Evolutionary conservation across 2,113 vertebrate species (phyloP).

Genomic region (Nyctibius bracteatus): DNA sequence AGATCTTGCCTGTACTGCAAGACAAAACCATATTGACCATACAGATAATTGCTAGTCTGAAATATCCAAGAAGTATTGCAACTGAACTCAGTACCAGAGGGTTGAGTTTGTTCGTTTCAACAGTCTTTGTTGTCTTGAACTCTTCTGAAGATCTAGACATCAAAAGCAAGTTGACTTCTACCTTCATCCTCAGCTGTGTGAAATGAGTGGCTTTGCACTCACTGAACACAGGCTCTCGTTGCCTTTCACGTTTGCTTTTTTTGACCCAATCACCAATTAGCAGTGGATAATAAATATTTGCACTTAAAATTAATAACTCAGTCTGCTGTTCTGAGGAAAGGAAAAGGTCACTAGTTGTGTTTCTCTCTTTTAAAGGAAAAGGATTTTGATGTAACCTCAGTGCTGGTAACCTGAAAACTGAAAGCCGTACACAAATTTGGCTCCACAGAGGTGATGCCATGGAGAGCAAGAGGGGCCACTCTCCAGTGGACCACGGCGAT

Average conservation of each 20-base stretch:
- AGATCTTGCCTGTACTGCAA: background rate
- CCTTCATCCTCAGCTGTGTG: background rate
- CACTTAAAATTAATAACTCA: background rate
- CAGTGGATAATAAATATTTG: background rate
- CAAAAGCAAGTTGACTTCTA: background rate
- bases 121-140: background rate
- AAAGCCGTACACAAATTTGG: rapidly evolving
- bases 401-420: background rate
- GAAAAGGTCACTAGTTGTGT: background rate
- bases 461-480: rapidly evolving
- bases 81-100: background rate
- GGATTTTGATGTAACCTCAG: background rate
- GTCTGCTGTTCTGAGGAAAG: background rate
- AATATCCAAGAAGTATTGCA: background rate
- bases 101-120: background rate
- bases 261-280: background rate
- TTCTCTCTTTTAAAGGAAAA: background rate
- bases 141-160: background rate
- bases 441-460: rapidly evolving
- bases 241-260: background rate
- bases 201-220: background rate
- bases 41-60: background rate
- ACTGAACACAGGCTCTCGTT: background rate
- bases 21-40: background rate
- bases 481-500: rapidly evolving